phyloP scores from a whole-genome alignment of 2,888 invertebrate genomes.

The Lithophane leautieri region DNA sequence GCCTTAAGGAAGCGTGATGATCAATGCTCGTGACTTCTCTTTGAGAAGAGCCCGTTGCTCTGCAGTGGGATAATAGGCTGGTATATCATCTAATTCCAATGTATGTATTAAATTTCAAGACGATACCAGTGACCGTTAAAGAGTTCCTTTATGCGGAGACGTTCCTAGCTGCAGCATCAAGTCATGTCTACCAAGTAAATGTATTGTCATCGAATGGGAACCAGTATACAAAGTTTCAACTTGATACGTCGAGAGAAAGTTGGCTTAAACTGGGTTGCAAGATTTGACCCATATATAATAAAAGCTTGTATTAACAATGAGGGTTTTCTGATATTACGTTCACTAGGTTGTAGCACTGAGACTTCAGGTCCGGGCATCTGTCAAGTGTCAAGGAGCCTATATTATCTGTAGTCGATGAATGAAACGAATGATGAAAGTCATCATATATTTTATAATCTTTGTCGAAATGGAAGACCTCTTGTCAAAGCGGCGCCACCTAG shows the following conservation, averaged over 20 bases:
- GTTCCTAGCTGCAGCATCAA: background rate
- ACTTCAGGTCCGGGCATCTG: background rate
- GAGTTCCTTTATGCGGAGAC: background rate
- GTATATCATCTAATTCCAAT: too few species aligned
- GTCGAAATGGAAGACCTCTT: background rate
- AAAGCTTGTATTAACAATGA: background rate
- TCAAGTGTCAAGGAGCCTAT: background rate
- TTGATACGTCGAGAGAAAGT: background rate
- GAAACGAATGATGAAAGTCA: background rate
- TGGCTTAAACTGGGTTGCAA: background rate
- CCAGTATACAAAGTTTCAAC: background rate
- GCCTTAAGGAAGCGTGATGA: too few species aligned
- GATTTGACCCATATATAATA: background rate
- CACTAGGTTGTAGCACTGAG: background rate
- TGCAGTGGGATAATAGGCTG: too few species aligned
- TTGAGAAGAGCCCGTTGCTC: too few species aligned
- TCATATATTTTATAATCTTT: background rate
- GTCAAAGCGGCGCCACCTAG: background rate
- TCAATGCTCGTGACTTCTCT: too few species aligned
- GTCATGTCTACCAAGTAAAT: background rate
- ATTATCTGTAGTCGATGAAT: too few species aligned
- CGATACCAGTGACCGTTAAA: too few species aligned
- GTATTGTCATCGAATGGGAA: background rate
- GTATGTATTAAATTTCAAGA: too few species aligned
- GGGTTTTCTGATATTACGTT: background rate